Evolutionary conservation across 1,140 invertebrate species (phyloP), one percentile per base, ranked within the genome.

Genomic region (Carcinoscorpius rotundicauda): DNA sequence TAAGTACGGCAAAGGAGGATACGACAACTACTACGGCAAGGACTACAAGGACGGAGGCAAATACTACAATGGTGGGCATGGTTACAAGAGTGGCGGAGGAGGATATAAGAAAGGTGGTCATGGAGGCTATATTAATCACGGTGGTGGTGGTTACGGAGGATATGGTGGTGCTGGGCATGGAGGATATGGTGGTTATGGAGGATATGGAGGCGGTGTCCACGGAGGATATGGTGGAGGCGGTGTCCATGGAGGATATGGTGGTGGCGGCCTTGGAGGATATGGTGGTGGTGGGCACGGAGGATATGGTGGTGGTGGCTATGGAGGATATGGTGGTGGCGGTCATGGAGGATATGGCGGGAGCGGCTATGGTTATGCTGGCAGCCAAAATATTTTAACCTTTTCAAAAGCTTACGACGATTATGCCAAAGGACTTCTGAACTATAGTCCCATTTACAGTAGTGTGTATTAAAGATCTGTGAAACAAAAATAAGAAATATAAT

Each of bases 21-120:
- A 68, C 4, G 67, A 64, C 4, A n/a, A 53, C 3, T 60, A 66
- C 11, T 55, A 65, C 11, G 60, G 49, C 5, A 63, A 61, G 2
- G 52, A 64, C 5, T 62, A 68, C 53, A 66, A 68, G 58, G 66
- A 68, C 49, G 67, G 67, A 3, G 64, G 64, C 57, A 60, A 68
- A 4, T 62, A 68, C 10, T 63, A 66, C 4, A 62, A 61, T 29
- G 65, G 52, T 8, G 65, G 65, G n/a, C 61, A 66, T 51, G 49
- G 61, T 4, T 66, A 63, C 52, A 63, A 66, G 5, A 61, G 63
- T 2, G n/a, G 5, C 48, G 62, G 65, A 5, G 65, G 61, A 5
- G 52, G 63, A 11, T 52, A 66, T 29, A 57, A 63, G 1, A 49
- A 9, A 9, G 56, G 63, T 52, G 58, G 51, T 6, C 52, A 60